phyloP scores from a whole-genome alignment of 2,113 vertebrate species.

The Brienomyrus longianalis region DNA sequence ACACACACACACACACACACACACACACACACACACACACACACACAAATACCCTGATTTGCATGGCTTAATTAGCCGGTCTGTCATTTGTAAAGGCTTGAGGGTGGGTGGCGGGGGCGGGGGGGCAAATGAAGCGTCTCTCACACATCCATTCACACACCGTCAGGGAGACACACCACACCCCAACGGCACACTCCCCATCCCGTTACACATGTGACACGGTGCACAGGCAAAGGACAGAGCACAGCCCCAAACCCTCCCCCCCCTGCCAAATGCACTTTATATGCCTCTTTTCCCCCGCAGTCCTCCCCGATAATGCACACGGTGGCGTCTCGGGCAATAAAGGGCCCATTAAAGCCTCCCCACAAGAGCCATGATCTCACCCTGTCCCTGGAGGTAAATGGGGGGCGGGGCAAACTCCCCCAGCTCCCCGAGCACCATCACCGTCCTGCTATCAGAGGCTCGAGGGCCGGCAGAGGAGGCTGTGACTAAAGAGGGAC shows the following conservation, averaged over 20 bases:
- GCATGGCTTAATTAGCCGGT: slow-evolving; percentile 16
- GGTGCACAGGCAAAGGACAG: neutral
- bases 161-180: neutral
- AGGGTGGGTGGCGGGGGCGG: neutral
- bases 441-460: neutral
- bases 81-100: slow-evolving; percentile 8
- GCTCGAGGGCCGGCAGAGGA: neutral
- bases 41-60: neutral
- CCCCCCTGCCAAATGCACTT: neutral
- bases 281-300: slow-evolving; percentile 33
- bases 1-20: neutral
- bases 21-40: neutral
- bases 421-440: slow-evolving; percentile 22
- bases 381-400: slow-evolving; percentile 35
- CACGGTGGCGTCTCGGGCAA: slow-evolving; percentile 39
- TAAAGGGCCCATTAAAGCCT: slow-evolving; percentile 49
- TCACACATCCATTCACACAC: neutral
- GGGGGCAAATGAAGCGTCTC: neutral
- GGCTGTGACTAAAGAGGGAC: neutral
- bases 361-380: slow-evolving; percentile 54
- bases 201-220: neutral
- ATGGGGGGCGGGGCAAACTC: slow-evolving; percentile 22
- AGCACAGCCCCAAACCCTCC: neutral
- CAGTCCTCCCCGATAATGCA: slow-evolving; percentile 38
- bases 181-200: neutral